These are phyloP conservation scores for Nomada ferruginata DNA, from an alignment of 2,888 invertebrate genomes.

Conservation along the genomic window DNA sequence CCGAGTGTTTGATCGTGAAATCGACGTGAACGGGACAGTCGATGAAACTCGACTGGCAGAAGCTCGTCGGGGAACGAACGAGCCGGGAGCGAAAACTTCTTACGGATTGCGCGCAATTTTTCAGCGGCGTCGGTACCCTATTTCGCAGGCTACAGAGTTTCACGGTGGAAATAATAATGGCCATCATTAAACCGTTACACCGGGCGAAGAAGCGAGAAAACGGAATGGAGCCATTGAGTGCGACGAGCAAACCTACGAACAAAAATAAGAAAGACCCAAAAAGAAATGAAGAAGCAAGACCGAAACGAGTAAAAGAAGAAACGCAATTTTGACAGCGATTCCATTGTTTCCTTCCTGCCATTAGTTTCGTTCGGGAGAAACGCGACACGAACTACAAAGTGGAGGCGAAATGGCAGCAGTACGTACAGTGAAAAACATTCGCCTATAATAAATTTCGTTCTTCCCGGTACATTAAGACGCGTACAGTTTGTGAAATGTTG, in stretches of 20 bases:
- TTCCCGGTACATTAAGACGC: too few species aligned
- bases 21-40: too few species aligned
- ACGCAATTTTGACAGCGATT: slow-evolving; percentile 13
- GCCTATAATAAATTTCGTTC: too few species aligned
- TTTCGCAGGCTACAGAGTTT: background rate
- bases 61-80: background rate
- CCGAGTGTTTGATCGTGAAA: too few species aligned
- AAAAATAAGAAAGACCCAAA: background rate
- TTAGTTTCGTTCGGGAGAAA: slow-evolving; percentile 3
- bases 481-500: too few species aligned
- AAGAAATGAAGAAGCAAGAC: slow-evolving; percentile 2
- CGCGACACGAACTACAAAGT: background rate
- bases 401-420: background rate
- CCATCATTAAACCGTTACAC: slow-evolving; percentile 26
- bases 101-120: slow-evolving; percentile 4
- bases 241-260: background rate
- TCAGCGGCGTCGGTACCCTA: background rate
- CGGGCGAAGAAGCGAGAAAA: slow-evolving; percentile 11
- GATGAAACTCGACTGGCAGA: background rate
- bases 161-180: slow-evolving; percentile 21
- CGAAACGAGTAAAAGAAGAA: slow-evolving; percentile 27
- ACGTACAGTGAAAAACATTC: background rate
- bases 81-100: background rate
- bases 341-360: slow-evolving; percentile 4
- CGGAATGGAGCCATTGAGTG: background rate